Evolutionary conservation across 2,113 vertebrate genomes (phyloP).

Genomic region (Podarcis muralis): DNA sequence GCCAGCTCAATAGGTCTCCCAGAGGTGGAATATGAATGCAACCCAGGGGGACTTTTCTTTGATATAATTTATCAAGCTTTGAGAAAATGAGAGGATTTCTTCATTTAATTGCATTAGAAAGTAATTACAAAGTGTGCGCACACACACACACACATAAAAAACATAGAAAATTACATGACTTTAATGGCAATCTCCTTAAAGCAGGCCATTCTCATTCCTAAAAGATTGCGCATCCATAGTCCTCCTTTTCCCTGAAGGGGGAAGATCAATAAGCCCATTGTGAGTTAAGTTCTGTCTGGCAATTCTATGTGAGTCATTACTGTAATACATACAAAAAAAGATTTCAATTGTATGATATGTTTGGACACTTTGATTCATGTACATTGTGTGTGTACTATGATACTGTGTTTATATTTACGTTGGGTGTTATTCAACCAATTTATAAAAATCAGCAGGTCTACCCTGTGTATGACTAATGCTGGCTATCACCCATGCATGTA

Average conservation of each 20-base stretch:
- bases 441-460: no score
- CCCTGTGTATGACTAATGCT: no score
- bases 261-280: constrained; percentile 73
- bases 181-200: constrained; percentile 29
- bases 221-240: constrained; percentile 16
- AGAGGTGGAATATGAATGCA: constrained; percentile 29
- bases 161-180: neutral
- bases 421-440: no score
- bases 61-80: constrained; percentile 11
- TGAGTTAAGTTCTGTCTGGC: constrained; percentile 71
- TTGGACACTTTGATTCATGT: constrained; percentile 40
- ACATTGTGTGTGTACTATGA: neutral
- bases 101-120: constrained; percentile 40
- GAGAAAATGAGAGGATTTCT: constrained; percentile 14
- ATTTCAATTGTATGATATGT: constrained; percentile 64
- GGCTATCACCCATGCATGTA: neutral
- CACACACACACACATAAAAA: constrained; percentile 7
- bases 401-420: constrained; percentile 40
- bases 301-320: constrained; percentile 65
- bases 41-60: neutral
- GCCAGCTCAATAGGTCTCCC: constrained; percentile 40
- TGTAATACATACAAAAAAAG: constrained; percentile 64
- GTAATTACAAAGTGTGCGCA: accelerated
- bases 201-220: constrained; percentile 30
- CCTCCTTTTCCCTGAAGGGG: constrained; percentile 46